These are phyloP conservation scores for Myripristis jacobus DNA, from an alignment of 2,797 vertebrate species.

Conservation along the genomic window DNA sequence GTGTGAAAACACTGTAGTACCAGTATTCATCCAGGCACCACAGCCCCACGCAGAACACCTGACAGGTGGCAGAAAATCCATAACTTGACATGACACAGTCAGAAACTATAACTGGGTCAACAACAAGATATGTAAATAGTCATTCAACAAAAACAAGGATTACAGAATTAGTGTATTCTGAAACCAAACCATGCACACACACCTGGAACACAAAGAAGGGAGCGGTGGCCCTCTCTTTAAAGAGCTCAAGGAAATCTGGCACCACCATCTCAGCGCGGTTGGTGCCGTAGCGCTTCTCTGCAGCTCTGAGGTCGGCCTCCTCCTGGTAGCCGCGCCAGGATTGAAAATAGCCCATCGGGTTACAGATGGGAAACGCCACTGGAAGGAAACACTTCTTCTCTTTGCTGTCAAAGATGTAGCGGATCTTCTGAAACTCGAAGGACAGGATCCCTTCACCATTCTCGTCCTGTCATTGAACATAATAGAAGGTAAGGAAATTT, in stretches of 20 bases:
- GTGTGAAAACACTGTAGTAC: slow-evolving; percentile 99
- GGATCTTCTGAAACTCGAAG: slow-evolving; percentile 97
- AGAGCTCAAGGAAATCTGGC: slow-evolving; percentile 96
- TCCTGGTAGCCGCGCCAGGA: slow-evolving; percentile 92
- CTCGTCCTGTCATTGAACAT: slow-evolving; percentile 83
- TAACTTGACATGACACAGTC: slow-evolving; percentile 51
- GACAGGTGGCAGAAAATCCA: slow-evolving; percentile 16
- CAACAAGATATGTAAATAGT: neutral
- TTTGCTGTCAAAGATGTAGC: slow-evolving; percentile 87
- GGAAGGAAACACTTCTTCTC: slow-evolving; percentile 91
- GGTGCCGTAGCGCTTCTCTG: slow-evolving; percentile 91
- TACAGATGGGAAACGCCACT: slow-evolving; percentile 88
- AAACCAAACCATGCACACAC: slow-evolving; percentile 2
- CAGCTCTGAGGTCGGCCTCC: slow-evolving; percentile 88
- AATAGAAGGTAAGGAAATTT: neutral
- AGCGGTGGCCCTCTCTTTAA: slow-evolving; percentile 95
- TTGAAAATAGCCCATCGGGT: slow-evolving; percentile 89
- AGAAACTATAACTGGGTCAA: slow-evolving; percentile 57
- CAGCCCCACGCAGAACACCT: slow-evolving; percentile 97
- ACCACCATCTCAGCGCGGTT: slow-evolving; percentile 98
- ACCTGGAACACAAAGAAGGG: slow-evolving; percentile 99
- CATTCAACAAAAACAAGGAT: neutral
- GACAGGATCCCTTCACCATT: slow-evolving; percentile 85
- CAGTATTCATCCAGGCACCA: slow-evolving; percentile 99
- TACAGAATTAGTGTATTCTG: neutral